Conservation (phyloP, 2,888 invertebrate species). For the Rosalia funebris region DNA sequence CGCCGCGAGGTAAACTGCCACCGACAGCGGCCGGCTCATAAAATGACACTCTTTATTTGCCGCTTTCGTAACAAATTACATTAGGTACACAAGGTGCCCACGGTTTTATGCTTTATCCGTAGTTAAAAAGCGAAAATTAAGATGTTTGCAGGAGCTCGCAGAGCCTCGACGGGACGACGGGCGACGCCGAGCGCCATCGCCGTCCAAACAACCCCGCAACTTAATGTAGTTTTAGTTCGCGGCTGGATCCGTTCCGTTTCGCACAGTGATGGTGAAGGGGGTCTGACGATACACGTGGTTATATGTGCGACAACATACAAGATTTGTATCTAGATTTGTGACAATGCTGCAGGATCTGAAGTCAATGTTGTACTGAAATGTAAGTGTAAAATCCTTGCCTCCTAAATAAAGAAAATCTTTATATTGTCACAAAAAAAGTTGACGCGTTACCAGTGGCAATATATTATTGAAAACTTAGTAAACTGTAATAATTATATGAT, state of each 20-base stretch:
- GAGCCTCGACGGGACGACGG: no score
- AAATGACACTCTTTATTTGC: conserved; percentile 5
- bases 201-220: not conserved
- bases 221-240: not conserved
- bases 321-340: no score
- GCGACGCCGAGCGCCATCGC: not conserved
- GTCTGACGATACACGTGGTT: not conserved
- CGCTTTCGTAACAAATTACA: conserved; percentile 6
- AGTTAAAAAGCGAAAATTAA: conserved; percentile 20
- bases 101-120: conserved; percentile 1
- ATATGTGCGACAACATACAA: no score
- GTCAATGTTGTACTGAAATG: no score
- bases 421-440: no score
- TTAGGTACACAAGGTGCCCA: conserved; percentile 2
- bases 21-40: conserved; percentile 2
- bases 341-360: no score
- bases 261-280: not conserved
- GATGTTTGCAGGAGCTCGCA: conserved; percentile 18
- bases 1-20: not conserved
- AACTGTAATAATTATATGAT: no score
- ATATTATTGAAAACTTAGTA: no score
- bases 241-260: not conserved
- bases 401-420: no score
- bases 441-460: no score
- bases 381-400: no score